A percentile compares a stretch with the other conserved stretches of the same genome.
These are phyloP conservation scores for Acanthopagrus latus DNA, from an alignment of 2,797 vertebrate species.

Conservation along the genomic window DNA sequence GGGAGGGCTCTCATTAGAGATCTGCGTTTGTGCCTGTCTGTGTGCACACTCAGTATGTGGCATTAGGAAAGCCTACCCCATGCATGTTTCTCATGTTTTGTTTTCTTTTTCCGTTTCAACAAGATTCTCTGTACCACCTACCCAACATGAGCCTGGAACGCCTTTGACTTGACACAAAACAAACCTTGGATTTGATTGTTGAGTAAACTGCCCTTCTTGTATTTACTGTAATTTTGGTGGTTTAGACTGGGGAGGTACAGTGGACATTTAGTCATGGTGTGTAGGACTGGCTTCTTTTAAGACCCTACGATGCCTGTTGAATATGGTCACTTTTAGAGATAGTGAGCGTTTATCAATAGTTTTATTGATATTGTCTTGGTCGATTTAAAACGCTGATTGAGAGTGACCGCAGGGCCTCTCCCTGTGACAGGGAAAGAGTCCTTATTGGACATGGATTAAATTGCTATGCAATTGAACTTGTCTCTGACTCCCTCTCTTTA, in stretches of 20 bases:
- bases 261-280: slow-evolving; percentile 80
- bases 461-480: slow-evolving; percentile 91
- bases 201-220: slow-evolving; percentile 79
- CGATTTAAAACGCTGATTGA: slow-evolving; percentile 81
- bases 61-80: slow-evolving; percentile 85
- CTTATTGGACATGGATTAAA: slow-evolving; percentile 89
- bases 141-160: slow-evolving; percentile 81
- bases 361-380: slow-evolving; percentile 86
- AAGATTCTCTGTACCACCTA: slow-evolving; percentile 79
- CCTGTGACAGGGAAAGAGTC: slow-evolving; percentile 85
- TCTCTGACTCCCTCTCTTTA: slow-evolving; percentile 88
- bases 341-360: slow-evolving; percentile 85
- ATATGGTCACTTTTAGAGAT: slow-evolving; percentile 84
- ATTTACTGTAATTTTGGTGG: slow-evolving; percentile 83
- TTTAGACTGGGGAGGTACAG: slow-evolving; percentile 80
- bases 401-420: slow-evolving; percentile 85
- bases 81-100: slow-evolving; percentile 85
- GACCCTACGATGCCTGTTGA: slow-evolving; percentile 82
- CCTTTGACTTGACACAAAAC: slow-evolving; percentile 81
- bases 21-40: slow-evolving; percentile 83
- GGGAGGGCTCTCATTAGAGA: slow-evolving; percentile 72
- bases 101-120: slow-evolving; percentile 77
- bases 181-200: slow-evolving; percentile 79
- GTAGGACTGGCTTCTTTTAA: slow-evolving; percentile 83
- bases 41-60: slow-evolving; percentile 86